Evolutionary conservation across 2,113 vertebrate genomes (phyloP).

Genomic region (Chlamydotis undulata): DNA sequence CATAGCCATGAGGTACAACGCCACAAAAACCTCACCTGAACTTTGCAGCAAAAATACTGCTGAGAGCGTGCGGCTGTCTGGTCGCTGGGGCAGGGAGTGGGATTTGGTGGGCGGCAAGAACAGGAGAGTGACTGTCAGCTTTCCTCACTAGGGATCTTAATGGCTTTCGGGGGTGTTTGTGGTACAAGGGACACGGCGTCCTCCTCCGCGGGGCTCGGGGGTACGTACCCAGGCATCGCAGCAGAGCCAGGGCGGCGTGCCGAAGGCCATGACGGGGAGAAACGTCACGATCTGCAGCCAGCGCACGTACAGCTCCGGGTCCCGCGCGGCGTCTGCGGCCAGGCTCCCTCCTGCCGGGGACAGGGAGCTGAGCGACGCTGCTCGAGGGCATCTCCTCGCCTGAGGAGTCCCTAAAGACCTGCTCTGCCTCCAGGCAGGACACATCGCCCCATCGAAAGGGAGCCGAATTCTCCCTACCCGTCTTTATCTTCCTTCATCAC

Average conservation of each 20-base stretch:
- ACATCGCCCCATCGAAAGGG: accelerated
- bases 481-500: too few species aligned
- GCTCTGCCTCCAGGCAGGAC: accelerated
- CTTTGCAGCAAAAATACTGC: background rate
- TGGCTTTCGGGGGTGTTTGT: background rate
- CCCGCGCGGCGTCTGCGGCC: conserved; percentile 64
- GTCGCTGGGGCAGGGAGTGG: background rate
- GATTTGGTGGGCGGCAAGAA: too few species aligned
- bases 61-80: accelerated
- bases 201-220: accelerated
- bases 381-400: accelerated
- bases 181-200: accelerated
- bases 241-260: conserved; percentile 86
- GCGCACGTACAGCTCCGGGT: conserved; percentile 87
- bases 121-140: background rate
- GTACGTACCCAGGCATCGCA: conserved; percentile 78
- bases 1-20: accelerated
- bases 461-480: accelerated
- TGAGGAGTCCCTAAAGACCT: background rate
- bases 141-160: accelerated
- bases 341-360: conserved; percentile 80
- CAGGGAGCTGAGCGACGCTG: too few species aligned
- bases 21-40: background rate
- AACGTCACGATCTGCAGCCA: conserved; percentile 88
- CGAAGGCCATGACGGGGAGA: conserved; percentile 88